Evolutionary conservation across 2,888 invertebrate species (phyloP).

Genomic region (Chloroclystis v-ata): DNA sequence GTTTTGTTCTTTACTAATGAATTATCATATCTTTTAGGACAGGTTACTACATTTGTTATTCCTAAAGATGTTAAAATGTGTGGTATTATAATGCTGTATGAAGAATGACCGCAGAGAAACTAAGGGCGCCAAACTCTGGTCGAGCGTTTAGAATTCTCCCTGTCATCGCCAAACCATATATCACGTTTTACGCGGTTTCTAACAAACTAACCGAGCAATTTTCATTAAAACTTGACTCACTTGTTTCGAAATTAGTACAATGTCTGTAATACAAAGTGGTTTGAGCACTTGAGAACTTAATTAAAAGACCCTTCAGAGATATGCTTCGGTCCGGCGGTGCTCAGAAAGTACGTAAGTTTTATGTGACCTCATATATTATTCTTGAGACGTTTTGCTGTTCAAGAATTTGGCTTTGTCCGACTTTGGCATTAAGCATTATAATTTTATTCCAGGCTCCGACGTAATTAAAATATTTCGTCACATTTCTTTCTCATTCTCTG

Average conservation of each 20-base stretch:
- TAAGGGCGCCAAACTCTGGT: constrained; percentile 8
- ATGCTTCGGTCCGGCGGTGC: constrained; percentile 29
- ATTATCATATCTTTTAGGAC: no score
- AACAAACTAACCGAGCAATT: constrained; percentile 39
- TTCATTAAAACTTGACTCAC: constrained; percentile 53
- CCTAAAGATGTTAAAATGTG: no score
- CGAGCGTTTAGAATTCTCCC: constrained; percentile 14
- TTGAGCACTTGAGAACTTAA: constrained; percentile 48
- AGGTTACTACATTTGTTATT: no score
- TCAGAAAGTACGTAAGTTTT: constrained; percentile 1
- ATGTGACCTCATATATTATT: constrained; percentile 4
- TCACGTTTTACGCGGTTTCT: constrained; percentile 28
- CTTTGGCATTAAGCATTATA: no score
- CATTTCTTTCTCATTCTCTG: no score
- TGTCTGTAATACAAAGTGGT: constrained; percentile 36
- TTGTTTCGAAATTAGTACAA: constrained; percentile 42
- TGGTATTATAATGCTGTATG: no score
- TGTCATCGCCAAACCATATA: constrained; percentile 26
- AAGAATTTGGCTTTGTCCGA: not conserved
- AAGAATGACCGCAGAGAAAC: not conserved
- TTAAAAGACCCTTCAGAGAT: constrained; percentile 39
- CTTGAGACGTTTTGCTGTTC: not conserved
- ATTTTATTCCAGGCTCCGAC: no score
- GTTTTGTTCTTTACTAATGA: no score
- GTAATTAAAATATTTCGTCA: no score